Conservation (phyloP, 37 sponge, comb jelly and placozoan genomes). For the Chondrilla cf. caribensis region DNA sequence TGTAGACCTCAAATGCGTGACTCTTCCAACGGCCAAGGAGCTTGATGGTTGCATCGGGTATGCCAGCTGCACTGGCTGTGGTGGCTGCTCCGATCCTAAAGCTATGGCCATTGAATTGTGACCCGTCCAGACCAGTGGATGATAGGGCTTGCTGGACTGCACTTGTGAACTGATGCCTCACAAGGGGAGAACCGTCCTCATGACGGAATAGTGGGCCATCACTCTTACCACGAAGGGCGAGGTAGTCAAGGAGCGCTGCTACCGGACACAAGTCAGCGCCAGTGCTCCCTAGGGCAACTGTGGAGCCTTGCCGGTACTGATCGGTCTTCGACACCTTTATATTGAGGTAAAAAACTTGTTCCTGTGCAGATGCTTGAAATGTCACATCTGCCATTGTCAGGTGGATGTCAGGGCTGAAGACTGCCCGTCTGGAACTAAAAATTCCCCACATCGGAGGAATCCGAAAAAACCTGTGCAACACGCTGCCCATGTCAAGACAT, state of each 20-base stretch:
- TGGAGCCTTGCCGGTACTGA: too few species aligned
- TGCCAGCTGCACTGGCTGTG: too few species aligned
- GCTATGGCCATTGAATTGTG: too few species aligned
- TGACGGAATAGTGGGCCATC: constrained; percentile 12
- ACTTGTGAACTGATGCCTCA: neutral
- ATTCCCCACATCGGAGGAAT: constrained; percentile 6
- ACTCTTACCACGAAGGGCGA: neutral
- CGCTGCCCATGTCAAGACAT: constrained; percentile 1
- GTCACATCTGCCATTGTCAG: neutral
- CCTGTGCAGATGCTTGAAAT: neutral
- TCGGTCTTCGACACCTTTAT: neutral
- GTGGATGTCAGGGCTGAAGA: neutral
- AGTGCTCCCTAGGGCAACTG: too few species aligned
- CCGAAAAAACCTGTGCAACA: constrained; percentile 9
- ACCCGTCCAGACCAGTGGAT: neutral
- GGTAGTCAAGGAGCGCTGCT: neutral
- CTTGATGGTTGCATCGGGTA: too few species aligned
- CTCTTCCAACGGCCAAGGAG: too few species aligned
- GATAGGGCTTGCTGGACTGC: neutral
- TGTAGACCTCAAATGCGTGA: too few species aligned
- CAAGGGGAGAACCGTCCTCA: neutral
- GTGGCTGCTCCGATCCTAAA: too few species aligned
- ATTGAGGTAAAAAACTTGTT: too few species aligned
- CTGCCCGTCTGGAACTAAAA: constrained; percentile 1
- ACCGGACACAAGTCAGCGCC: too few species aligned